phyloP scores from a whole-genome alignment of 1,140 invertebrate genomes.

The Megathymus violae region DNA sequence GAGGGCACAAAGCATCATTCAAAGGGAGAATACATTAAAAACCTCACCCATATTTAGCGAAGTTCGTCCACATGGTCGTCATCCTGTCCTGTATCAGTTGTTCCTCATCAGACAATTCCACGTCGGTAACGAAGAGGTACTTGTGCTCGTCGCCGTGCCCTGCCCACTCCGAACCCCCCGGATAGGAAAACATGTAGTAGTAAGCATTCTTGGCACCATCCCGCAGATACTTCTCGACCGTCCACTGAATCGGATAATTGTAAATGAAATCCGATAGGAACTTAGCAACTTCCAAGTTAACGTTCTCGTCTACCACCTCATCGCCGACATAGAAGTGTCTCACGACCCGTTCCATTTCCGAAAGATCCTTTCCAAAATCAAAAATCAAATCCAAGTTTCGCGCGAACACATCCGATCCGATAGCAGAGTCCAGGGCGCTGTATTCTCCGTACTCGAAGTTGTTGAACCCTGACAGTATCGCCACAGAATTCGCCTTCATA shows the following conservation, averaged over 20 bases:
- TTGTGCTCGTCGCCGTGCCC: constrained; percentile 47
- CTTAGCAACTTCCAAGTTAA: constrained; percentile 25
- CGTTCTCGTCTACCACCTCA: constrained; percentile 15
- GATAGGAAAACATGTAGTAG: constrained; percentile 50
- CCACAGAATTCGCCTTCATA: constrained; percentile 32
- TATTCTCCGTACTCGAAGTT: constrained; percentile 17
- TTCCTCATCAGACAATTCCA: constrained; percentile 30
- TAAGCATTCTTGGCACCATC: constrained; percentile 37
- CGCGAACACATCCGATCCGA: constrained; percentile 5
- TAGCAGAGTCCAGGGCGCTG: constrained; percentile 8
- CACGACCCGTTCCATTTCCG: constrained; percentile 35
- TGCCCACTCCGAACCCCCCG: constrained; percentile 37
- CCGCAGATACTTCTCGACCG: constrained; percentile 29
- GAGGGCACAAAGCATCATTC: no score
- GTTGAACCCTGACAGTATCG: constrained; percentile 43
- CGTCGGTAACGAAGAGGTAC: constrained; percentile 39
- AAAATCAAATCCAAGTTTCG: constrained; percentile 18
- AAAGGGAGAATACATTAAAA: no score
- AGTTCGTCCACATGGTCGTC: constrained; percentile 52
- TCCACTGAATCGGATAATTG: constrained; percentile 41
- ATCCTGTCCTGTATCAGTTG: constrained; percentile 44
- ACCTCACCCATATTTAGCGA: constrained; percentile 55
- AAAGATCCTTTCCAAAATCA: constrained; percentile 32
- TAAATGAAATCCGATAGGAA: constrained; percentile 44
- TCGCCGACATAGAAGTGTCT: constrained; percentile 48